Percentiles rank a stretch among this genome's conserved stretches.
Conservation (phyloP, 2,888 invertebrate species). For the Hyalella azteca region DNA sequence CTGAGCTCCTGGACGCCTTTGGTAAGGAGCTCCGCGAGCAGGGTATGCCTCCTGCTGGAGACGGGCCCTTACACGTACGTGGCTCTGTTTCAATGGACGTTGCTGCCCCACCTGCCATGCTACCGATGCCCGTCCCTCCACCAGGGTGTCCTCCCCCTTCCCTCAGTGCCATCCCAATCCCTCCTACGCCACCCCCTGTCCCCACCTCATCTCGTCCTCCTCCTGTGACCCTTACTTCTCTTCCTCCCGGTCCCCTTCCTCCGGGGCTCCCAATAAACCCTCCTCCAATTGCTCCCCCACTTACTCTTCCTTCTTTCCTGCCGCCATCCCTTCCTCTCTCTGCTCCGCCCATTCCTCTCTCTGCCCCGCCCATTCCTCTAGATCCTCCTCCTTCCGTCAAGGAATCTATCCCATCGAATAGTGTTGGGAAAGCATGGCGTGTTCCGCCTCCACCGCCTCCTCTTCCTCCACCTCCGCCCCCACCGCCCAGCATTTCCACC, state of each 20-base stretch:
- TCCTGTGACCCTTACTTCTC: background rate
- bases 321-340: background rate
- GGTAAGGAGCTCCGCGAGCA: constrained; percentile 42
- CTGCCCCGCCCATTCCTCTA: constrained; percentile 26
- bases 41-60: background rate
- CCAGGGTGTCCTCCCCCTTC: constrained; percentile 45
- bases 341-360: constrained; percentile 7
- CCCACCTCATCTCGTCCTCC: background rate
- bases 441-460: constrained; percentile 48
- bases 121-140: constrained; percentile 29
- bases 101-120: background rate
- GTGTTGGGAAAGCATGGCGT: background rate
- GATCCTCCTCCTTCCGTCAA: constrained; percentile 47
- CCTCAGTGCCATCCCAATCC: constrained; percentile 40
- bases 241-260: constrained; percentile 15
- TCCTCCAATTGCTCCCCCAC: background rate
- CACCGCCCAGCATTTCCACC: background rate
- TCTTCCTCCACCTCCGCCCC: constrained; percentile 42
- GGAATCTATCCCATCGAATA: constrained; percentile 39
- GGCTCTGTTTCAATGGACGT: background rate
- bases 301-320: background rate
- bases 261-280: background rate
- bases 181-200: constrained; percentile 10
- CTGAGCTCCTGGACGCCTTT: constrained; percentile 56
- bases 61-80: background rate